Conservation (phyloP, 2,888 invertebrate genomes). For the Drosophila imparisetae region DNA sequence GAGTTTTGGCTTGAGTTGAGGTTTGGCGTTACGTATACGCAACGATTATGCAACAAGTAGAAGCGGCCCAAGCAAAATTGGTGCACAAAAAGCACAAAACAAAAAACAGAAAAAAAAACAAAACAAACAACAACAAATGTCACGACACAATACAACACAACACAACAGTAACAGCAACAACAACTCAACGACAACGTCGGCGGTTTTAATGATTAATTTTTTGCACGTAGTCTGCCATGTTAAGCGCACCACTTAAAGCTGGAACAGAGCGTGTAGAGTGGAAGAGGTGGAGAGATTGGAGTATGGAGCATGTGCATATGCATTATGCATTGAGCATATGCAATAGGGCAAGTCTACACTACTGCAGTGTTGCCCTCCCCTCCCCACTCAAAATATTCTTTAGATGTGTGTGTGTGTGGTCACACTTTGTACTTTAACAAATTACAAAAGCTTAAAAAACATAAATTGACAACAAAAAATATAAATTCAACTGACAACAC, state of each 20-base stretch:
- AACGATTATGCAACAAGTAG: slow-evolving; percentile 57
- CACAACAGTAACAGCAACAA: slow-evolving; percentile 22
- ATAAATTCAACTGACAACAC: slow-evolving; percentile 15
- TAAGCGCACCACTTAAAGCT: slow-evolving; percentile 49
- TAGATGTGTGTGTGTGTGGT: neutral
- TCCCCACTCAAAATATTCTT: neutral
- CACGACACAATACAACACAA: slow-evolving; percentile 52
- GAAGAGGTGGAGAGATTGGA: slow-evolving; percentile 2
- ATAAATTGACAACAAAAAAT: slow-evolving; percentile 10
- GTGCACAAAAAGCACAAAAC: slow-evolving; percentile 19
- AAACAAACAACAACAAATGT: slow-evolving; percentile 58
- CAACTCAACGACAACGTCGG: slow-evolving; percentile 34
- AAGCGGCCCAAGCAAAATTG: slow-evolving; percentile 35
- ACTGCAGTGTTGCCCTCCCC: neutral
- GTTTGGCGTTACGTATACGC: slow-evolving; percentile 55
- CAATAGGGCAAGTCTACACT: neutral
- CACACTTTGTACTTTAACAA: neutral
- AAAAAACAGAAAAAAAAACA: slow-evolving; percentile 23
- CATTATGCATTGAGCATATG: neutral
- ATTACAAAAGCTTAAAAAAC: neutral
- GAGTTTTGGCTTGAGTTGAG: slow-evolving; percentile 20
- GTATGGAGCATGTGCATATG: slow-evolving; percentile 2
- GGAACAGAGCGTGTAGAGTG: slow-evolving; percentile 18
- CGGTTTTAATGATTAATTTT: slow-evolving; percentile 71
- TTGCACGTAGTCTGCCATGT: slow-evolving; percentile 70